Base-by-base conservation (phyloP, 2,888 invertebrate species). In the Lepidonotus clava region DNA sequence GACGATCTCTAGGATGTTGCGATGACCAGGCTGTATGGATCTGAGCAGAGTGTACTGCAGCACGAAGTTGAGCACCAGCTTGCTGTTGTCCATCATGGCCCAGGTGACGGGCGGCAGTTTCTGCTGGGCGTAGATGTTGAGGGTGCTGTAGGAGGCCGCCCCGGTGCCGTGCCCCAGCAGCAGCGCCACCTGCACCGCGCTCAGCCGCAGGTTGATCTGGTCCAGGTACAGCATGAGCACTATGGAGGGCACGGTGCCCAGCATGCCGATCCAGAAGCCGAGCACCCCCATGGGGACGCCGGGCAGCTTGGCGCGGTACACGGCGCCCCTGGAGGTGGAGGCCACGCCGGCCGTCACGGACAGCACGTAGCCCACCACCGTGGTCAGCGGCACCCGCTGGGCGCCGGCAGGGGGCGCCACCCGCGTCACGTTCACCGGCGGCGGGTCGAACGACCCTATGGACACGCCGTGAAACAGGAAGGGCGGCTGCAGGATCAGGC, bases 1-100 rank as follows among this genome's bases (percentile, higher is more conserved):
- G 4, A 71, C 1, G 21, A 71, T 38, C 71, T 71, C 71, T 11
- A 38, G 34, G 71, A 18, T 38, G 24, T 71, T 71, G 36, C 2
- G 14, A 1, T 71, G 1, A 38, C 71, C 71, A 4, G 71, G 71
- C 38, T 36, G 34, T 1, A 71, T 38, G 2, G 2, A 4, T 4
- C 71, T 34, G 8, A 71, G 71, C 24, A 71, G 11, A 21, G 71
- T 71, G 36, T 71, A 71, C 38, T 71, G 71, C 14, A 71, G 71
- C 5, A 38, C 38, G n/a, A 71, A 71, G 36, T 71, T 71, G 24
- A 71, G 34, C 4, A 71, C n/a, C 18, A 71, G 38, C 36, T 71
- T 71, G 71, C 71, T 36, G 18, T 71, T 71, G 36, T 71, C 71
- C 38, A 71, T 34, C 71, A 71, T 71, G 6, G 71, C 71, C 71